A percentile compares a stretch with the other conserved stretches of the same genome.
Conservation (phyloP, 2,797 vertebrate species). For the Micropoecilia bifurca region DNA sequence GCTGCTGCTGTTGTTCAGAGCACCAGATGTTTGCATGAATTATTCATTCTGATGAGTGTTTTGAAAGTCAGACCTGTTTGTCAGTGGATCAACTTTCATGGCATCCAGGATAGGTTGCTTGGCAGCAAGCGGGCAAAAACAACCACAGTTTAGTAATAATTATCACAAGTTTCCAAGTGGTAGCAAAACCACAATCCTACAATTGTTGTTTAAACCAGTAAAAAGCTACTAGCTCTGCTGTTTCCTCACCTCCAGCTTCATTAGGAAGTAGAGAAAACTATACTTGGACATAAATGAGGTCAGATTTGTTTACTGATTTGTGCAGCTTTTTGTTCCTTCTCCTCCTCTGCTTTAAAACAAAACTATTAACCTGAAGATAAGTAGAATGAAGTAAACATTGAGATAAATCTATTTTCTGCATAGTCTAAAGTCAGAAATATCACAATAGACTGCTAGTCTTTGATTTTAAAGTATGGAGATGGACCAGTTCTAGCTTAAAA, state of each 20-base stretch:
- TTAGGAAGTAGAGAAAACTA: slow-evolving; percentile 16
- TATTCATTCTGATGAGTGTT: slow-evolving; percentile 65
- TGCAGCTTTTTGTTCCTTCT: neutral
- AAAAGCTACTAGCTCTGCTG: slow-evolving; percentile 22
- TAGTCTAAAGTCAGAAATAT: neutral
- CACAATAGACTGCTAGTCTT: neutral
- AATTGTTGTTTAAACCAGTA: slow-evolving; percentile 37
- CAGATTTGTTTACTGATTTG: slow-evolving; percentile 3
- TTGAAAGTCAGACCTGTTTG: slow-evolving; percentile 57
- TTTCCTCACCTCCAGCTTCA: slow-evolving; percentile 28
- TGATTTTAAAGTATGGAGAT: neutral
- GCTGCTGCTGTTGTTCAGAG: slow-evolving; percentile 49
- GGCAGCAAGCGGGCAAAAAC: slow-evolving; percentile 60
- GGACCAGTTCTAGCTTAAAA: neutral
- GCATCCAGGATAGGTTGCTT: slow-evolving; percentile 33
- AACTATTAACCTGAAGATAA: neutral
- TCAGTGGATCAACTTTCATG: slow-evolving; percentile 58
- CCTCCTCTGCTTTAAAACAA: neutral
- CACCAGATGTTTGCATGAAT: slow-evolving; percentile 69
- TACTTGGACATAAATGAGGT: slow-evolving; percentile 21
- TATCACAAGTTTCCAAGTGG: slow-evolving; percentile 49
- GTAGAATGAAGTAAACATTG: neutral
- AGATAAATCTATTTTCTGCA: neutral
- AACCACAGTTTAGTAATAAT: slow-evolving; percentile 49
- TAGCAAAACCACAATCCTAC: slow-evolving; percentile 34